phyloP scores from a whole-genome alignment of 2,888 invertebrate genomes.

The Cactoblastis cactorum region DNA sequence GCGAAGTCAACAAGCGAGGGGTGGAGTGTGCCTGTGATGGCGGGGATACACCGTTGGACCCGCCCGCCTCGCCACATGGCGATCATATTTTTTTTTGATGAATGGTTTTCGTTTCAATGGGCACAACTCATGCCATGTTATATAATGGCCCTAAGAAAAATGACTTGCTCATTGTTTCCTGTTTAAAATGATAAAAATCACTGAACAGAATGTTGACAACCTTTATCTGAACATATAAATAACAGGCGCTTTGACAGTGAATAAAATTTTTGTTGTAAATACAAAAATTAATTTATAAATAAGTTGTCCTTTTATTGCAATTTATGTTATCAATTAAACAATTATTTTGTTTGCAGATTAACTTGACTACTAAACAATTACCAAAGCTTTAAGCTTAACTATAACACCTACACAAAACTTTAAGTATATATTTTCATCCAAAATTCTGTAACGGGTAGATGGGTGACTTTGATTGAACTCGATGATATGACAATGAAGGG shows the following conservation, averaged over 20 bases:
- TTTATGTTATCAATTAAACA: too few species aligned
- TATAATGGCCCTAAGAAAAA: background rate
- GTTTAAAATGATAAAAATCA: slow-evolving; percentile 1
- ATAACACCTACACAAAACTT: too few species aligned
- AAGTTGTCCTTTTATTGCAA: too few species aligned
- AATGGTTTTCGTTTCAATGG: background rate
- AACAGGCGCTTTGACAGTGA: background rate
- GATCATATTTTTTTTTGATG: background rate
- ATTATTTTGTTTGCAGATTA: too few species aligned
- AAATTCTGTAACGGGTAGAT: too few species aligned
- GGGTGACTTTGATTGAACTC: too few species aligned
- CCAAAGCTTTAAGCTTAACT: too few species aligned
- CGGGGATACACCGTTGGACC: background rate
- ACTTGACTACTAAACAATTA: too few species aligned
- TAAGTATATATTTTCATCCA: too few species aligned
- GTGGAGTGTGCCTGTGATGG: slow-evolving; percentile 4
- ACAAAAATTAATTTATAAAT: too few species aligned
- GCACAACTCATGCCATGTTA: background rate
- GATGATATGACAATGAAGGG: too few species aligned
- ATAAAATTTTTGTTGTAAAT: background rate
- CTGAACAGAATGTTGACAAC: slow-evolving; percentile 16
- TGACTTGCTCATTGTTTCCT: background rate
- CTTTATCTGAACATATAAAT: background rate
- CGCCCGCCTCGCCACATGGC: background rate
- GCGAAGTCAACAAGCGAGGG: slow-evolving; percentile 21